A percentile compares a stretch with the other conserved stretches of the same genome.
Evolutionary conservation across 1,140 invertebrate genomes (phyloP).

Genomic region (Helicorthomorpha holstii): DNA sequence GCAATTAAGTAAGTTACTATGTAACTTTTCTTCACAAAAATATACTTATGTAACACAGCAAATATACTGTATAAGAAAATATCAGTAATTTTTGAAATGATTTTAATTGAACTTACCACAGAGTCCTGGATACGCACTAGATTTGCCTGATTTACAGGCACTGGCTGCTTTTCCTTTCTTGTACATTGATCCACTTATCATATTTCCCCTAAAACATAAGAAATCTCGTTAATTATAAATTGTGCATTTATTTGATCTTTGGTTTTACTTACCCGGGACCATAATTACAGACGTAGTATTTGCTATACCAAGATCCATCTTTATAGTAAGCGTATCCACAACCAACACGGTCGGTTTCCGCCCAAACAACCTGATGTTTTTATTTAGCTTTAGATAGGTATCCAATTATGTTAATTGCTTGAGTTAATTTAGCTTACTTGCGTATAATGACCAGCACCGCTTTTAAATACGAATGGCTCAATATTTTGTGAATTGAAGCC

Average conservation of each 20-base stretch:
- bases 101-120: not conserved
- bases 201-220: constrained; percentile 2
- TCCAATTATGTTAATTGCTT: too few relatives aligned
- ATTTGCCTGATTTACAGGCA: not conserved
- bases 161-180: not conserved
- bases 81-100: too few relatives aligned
- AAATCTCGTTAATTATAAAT: too few relatives aligned
- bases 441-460: constrained; percentile 58
- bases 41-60: too few relatives aligned
- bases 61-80: too few relatives aligned
- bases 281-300: constrained; percentile 72
- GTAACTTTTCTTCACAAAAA: too few relatives aligned
- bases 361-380: constrained; percentile 71
- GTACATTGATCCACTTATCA: constrained; percentile 1
- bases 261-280: constrained; percentile 48
- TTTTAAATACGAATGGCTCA: constrained; percentile 30
- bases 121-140: not conserved
- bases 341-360: constrained; percentile 53
- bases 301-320: constrained; percentile 50
- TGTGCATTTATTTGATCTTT: too few relatives aligned
- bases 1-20: too few relatives aligned
- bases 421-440: constrained; percentile 35
- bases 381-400: too few relatives aligned
- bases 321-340: constrained; percentile 66
- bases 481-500: constrained; percentile 38